Conservation (phyloP, 1,140 invertebrate species). For the silkworm (Bombyx mori) region DNA sequence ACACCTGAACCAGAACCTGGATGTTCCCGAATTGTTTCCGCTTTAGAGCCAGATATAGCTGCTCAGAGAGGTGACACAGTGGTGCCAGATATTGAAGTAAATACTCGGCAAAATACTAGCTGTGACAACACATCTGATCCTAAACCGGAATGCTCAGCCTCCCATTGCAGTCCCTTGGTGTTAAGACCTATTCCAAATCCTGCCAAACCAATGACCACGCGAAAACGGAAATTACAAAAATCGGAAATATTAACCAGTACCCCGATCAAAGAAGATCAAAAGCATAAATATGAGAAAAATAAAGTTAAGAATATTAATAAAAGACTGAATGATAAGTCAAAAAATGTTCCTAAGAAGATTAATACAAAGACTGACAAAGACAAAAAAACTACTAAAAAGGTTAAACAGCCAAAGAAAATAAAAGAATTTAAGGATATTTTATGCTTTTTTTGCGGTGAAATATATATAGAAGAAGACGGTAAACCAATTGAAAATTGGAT, state of each 20-base stretch:
- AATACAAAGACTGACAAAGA: slow-evolving; percentile 13
- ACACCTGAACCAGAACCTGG: slow-evolving; percentile 23
- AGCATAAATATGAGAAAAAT: slow-evolving; percentile 26
- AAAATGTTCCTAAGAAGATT: slow-evolving; percentile 19
- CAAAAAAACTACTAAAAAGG: slow-evolving; percentile 18
- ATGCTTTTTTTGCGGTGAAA: slow-evolving; percentile 20
- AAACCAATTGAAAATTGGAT: slow-evolving; percentile 34
- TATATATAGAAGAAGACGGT: slow-evolving; percentile 23
- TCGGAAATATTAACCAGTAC: slow-evolving; percentile 26
- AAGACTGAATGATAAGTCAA: slow-evolving; percentile 23
- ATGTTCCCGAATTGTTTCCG: too few species aligned
- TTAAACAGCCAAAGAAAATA: slow-evolving; percentile 18
- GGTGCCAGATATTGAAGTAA: too few species aligned
- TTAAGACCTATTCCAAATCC: slow-evolving; percentile 24
- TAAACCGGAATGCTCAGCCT: too few species aligned
- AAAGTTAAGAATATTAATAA: slow-evolving; percentile 24
- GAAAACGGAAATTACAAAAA: slow-evolving; percentile 27
- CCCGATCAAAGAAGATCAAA: slow-evolving; percentile 23
- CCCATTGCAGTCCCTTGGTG: slow-evolving; percentile 16
- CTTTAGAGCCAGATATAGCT: too few species aligned
- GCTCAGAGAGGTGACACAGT: too few species aligned
- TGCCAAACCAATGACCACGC: slow-evolving; percentile 22
- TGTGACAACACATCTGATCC: too few species aligned
- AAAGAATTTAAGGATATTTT: slow-evolving; percentile 24
- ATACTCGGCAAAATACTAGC: too few species aligned